phyloP scores from a whole-genome alignment of 2,888 invertebrate genomes.

The Acholoe squamosa region DNA sequence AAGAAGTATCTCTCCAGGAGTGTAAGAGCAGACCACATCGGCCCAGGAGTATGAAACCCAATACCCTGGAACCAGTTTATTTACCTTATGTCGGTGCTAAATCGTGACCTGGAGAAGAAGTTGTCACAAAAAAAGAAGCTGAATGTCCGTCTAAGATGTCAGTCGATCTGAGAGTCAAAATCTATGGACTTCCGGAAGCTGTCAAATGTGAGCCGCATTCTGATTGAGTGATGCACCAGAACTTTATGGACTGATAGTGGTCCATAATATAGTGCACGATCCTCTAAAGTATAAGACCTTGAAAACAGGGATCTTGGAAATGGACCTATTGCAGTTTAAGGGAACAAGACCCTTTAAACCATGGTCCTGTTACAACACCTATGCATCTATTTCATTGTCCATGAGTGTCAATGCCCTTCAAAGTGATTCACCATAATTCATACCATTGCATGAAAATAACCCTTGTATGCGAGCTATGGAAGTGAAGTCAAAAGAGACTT shows the following conservation, averaged over 20 bases:
- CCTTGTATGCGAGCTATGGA: too few species aligned
- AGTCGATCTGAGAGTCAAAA: constrained; percentile 8
- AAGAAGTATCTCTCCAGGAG: not conserved
- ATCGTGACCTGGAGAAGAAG: constrained; percentile 28
- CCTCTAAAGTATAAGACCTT: not conserved
- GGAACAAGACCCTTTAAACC: too few species aligned
- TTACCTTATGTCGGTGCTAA: constrained; percentile 17
- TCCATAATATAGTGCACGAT: too few species aligned
- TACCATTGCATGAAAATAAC: too few species aligned
- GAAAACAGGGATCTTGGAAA: too few species aligned
- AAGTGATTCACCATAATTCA: too few species aligned
- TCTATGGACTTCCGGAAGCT: constrained; percentile 28
- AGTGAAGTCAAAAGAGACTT: too few species aligned
- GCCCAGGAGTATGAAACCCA: not conserved
- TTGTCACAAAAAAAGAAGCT: not conserved
- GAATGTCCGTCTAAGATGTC: constrained; percentile 4
- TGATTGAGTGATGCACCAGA: not conserved
- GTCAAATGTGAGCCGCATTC: constrained; percentile 23
- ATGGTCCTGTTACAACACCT: too few species aligned
- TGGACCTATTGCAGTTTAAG: too few species aligned
- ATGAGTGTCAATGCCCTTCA: too few species aligned
- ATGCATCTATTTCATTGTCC: too few species aligned
- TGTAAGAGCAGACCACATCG: not conserved
- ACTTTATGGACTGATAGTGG: not conserved
- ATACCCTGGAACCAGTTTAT: not conserved